phyloP scores from a whole-genome alignment of 2,113 vertebrate species.

The Cercocebus atys region DNA sequence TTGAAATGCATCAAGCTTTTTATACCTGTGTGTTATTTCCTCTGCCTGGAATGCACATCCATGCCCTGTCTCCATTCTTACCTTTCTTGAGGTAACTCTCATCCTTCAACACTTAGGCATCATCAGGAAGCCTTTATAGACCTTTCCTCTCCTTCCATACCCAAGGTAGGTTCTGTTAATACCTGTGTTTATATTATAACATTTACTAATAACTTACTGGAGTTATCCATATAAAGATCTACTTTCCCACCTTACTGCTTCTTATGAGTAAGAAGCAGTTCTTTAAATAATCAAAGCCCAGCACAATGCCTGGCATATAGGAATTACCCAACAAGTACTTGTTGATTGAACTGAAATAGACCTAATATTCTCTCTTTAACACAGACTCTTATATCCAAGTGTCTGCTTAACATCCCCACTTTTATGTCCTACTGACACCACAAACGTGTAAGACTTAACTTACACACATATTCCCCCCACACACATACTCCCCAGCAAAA shows the following conservation, averaged over 20 bases:
- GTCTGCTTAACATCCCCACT: neutral
- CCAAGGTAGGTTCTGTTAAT: neutral
- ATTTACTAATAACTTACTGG: neutral
- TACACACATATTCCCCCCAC: no score
- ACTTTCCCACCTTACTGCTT: neutral
- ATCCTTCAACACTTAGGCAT: neutral
- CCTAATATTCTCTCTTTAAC: neutral
- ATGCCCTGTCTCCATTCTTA: neutral
- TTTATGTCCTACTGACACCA: neutral
- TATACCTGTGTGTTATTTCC: neutral
- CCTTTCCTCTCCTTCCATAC: neutral
- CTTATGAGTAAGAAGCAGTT: neutral
- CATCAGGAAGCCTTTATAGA: neutral
- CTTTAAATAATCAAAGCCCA: conserved; percentile 7
- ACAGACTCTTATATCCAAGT: neutral
- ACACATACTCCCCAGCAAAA: neutral
- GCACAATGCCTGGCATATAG: neutral
- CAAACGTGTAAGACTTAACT: neutral
- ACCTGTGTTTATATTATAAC: neutral
- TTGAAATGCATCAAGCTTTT: neutral
- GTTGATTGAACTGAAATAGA: neutral
- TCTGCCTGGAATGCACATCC: neutral
- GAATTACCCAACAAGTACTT: neutral
- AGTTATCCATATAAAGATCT: neutral
- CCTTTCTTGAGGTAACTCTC: neutral